Conservation (phyloP, 2,113 vertebrate genomes). For the Riparia riparia region DNA sequence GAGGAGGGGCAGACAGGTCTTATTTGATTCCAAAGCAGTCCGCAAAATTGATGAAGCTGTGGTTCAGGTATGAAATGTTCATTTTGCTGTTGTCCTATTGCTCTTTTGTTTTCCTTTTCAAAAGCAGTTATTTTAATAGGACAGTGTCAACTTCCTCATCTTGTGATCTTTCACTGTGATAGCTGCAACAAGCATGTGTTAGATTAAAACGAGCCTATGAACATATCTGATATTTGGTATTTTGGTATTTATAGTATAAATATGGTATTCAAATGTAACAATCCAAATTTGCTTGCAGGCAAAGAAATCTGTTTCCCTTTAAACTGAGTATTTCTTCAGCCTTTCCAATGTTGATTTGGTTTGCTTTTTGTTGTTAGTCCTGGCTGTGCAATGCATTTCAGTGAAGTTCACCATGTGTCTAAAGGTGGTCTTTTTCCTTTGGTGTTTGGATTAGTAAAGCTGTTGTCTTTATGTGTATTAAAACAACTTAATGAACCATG, state of each 20-base stretch:
- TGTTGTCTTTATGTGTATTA: background rate
- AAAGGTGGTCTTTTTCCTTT: background rate
- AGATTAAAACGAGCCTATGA: background rate
- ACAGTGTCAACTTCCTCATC: background rate
- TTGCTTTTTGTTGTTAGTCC: background rate
- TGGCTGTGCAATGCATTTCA: background rate
- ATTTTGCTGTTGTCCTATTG: background rate
- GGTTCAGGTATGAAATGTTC: slow-evolving; percentile 75
- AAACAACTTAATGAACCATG: background rate
- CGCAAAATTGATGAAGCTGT: slow-evolving; percentile 76
- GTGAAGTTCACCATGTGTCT: background rate
- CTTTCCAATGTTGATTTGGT: background rate
- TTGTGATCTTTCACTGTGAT: background rate
- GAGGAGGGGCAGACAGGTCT: slow-evolving; percentile 86
- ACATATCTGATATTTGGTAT: background rate
- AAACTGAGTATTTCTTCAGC: background rate
- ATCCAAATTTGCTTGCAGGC: background rate
- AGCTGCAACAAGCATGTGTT: background rate
- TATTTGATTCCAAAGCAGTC: slow-evolving; percentile 90
- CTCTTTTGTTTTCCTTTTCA: background rate
- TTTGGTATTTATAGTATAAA: background rate
- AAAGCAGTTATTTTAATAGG: background rate
- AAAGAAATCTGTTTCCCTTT: background rate
- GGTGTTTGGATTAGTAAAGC: background rate
- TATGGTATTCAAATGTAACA: background rate